These are phyloP conservation scores for Clarias platycephalus DNA, from an alignment of 2,797 vertebrate species.

Conservation along the genomic window DNA sequence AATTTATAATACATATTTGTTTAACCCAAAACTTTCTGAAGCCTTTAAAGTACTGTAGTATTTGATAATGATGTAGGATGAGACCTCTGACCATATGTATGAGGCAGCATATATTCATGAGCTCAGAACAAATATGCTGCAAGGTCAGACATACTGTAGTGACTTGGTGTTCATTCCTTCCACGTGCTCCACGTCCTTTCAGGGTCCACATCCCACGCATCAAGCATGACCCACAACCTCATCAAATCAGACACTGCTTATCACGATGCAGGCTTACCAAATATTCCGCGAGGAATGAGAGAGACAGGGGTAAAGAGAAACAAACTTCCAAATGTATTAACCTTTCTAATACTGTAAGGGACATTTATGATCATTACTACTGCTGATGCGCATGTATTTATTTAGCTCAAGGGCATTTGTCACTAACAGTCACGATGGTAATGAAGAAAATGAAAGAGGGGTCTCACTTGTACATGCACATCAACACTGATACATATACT, in stretches of 20 bases:
- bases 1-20: slow-evolving; percentile 25
- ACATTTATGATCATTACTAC: slow-evolving; percentile 7
- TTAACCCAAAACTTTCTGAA: slow-evolving; percentile 23
- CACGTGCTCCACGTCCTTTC: slow-evolving; percentile 34
- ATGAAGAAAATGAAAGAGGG: slow-evolving; percentile 35
- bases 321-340: slow-evolving; percentile 26
- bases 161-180: slow-evolving; percentile 45
- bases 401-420: slow-evolving; percentile 26
- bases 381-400: slow-evolving; percentile 19
- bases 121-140: slow-evolving; percentile 44
- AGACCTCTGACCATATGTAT: slow-evolving; percentile 39
- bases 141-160: slow-evolving; percentile 54
- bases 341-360: slow-evolving; percentile 5
- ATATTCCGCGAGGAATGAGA: slow-evolving; percentile 32
- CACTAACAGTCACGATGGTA: slow-evolving; percentile 18
- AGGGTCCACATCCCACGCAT: slow-evolving; percentile 44
- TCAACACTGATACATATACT: slow-evolving; percentile 14
- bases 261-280: slow-evolving; percentile 29
- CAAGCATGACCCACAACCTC: slow-evolving; percentile 35
- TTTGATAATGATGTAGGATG: slow-evolving; percentile 54
- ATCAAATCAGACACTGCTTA: slow-evolving; percentile 45
- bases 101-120: slow-evolving; percentile 54
- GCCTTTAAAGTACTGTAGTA: slow-evolving; percentile 42
- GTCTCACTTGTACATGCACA: not conserved
- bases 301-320: slow-evolving; percentile 9